Evolutionary conservation across 1,140 invertebrate genomes (phyloP).

Genomic region (Helicoverpa zea): DNA sequence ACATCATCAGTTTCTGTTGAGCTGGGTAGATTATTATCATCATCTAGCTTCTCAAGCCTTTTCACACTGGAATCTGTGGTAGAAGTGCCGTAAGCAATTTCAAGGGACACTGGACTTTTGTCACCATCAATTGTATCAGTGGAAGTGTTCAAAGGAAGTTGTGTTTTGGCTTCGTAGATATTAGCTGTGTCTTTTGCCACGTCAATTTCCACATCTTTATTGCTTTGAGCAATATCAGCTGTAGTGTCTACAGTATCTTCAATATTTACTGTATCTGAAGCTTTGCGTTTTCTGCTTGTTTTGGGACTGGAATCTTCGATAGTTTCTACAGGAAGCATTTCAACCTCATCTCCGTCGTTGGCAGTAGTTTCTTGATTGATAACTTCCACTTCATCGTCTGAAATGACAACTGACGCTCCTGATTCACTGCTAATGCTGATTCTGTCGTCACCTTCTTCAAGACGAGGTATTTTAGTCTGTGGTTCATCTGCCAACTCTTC

Average conservation of each 20-base stretch:
- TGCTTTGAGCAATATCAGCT: neutral
- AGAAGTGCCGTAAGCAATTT: constrained; percentile 73
- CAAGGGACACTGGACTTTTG: constrained; percentile 64
- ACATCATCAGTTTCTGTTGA: constrained; percentile 79
- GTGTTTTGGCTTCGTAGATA: constrained; percentile 69
- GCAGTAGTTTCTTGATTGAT: constrained; percentile 36
- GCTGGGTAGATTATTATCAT: constrained; percentile 73
- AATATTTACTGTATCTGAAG: neutral
- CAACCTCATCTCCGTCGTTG: neutral
- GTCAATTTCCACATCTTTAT: neutral
- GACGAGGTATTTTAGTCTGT: constrained; percentile 64
- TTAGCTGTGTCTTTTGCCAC: constrained; percentile 1
- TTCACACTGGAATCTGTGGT: constrained; percentile 63
- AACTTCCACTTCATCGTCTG: constrained; percentile 60
- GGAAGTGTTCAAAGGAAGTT: constrained; percentile 64
- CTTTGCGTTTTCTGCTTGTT: neutral
- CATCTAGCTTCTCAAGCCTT: constrained; percentile 70
- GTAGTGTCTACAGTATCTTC: constrained; percentile 4
- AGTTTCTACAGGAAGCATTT: neutral
- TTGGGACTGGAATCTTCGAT: constrained; percentile 21
- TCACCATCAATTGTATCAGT: constrained; percentile 65
- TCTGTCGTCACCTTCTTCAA: constrained; percentile 63
- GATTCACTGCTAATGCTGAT: constrained; percentile 76
- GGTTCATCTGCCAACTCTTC: constrained; percentile 74
- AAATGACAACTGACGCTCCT: constrained; percentile 65